Evolutionary conservation across 53 echinoderm and acorn worm species (phyloP), one percentile per base, ranked within the genome.

Genomic region (Glandiceps talaboti): DNA sequence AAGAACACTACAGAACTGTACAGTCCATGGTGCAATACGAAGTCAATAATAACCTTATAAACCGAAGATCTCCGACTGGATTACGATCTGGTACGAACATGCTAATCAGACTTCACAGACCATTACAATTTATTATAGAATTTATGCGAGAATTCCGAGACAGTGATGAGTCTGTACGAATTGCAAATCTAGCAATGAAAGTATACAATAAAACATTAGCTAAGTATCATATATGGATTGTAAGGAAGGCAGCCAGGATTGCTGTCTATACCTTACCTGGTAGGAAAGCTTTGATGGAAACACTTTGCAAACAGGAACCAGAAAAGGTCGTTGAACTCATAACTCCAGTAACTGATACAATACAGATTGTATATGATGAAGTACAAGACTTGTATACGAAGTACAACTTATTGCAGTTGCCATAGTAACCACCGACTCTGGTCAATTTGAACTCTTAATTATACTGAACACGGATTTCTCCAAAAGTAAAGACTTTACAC

Each of bases 1-100:
- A 45, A 12, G 6, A 45, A 6, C 64, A 45, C 64, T 93, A 86
- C 33, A 31, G 64, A 45, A 84, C 89, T 26, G 86, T 97, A 12
- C 93, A 97, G 74, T 74, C 89, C 31, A 93, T 93, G 93, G 85
- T 97, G 0, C 79, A 85, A 1, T 91, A 84, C 81, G 97, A 97
- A 79, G 74, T 97, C 27, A 27, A 85, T 1, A 86, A 89, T 78
- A 28, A 84, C 28, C 88, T 93, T 14, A 91, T 91, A 1, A 83
- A 73, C 27, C 30, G 77, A 28, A 93, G 89, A 79, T 86, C 86
- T 1, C 12, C 76, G 1, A 82, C 84, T n/a, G 97, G 97, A 14
- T 90, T 89, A 14, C 80, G 84, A 26, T 91, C 93, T 0, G 97
- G 91, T 33, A 91, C 89, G 1, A 76, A 93, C 74, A 93, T 92